These are phyloP conservation scores for Dicerorhinus sumatrensis DNA, from an alignment of 2,113 vertebrate genomes.

Conservation along the genomic window DNA sequence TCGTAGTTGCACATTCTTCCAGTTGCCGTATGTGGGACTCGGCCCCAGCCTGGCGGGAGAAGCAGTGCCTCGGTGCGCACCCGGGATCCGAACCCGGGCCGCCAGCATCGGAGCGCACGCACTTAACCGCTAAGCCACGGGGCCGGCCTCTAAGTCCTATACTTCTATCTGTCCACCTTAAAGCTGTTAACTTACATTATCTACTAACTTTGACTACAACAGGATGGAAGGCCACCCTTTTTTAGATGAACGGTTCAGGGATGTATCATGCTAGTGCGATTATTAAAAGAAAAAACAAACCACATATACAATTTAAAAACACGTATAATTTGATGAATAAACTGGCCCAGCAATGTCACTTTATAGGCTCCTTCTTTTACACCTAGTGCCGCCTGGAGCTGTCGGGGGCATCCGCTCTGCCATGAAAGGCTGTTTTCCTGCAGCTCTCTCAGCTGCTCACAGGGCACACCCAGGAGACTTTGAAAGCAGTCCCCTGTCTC, in stretches of 20 bases:
- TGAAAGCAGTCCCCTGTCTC: rapidly evolving
- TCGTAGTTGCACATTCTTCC: too few relatives aligned
- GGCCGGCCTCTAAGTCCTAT: neutral
- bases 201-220: neutral
- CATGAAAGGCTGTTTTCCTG: neutral
- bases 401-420: rapidly evolving
- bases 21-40: too few relatives aligned
- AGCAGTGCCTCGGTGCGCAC: too few relatives aligned
- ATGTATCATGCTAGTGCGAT: neutral
- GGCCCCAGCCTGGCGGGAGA: too few relatives aligned
- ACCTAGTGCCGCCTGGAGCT: too few relatives aligned
- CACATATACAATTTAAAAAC: neutral
- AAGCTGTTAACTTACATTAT: neutral
- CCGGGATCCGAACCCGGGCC: too few relatives aligned
- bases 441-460: neutral
- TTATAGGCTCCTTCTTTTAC: neutral
- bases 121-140: too few relatives aligned
- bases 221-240: neutral
- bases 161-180: too few relatives aligned
- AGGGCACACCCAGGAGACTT: rapidly evolving
- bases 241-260: neutral
- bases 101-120: too few relatives aligned
- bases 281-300: neutral
- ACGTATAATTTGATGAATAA: too few relatives aligned
- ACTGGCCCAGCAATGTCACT: neutral